These are phyloP conservation scores for Thalpophila matura DNA, from an alignment of 2,888 invertebrate genomes.

Conservation along the genomic window DNA sequence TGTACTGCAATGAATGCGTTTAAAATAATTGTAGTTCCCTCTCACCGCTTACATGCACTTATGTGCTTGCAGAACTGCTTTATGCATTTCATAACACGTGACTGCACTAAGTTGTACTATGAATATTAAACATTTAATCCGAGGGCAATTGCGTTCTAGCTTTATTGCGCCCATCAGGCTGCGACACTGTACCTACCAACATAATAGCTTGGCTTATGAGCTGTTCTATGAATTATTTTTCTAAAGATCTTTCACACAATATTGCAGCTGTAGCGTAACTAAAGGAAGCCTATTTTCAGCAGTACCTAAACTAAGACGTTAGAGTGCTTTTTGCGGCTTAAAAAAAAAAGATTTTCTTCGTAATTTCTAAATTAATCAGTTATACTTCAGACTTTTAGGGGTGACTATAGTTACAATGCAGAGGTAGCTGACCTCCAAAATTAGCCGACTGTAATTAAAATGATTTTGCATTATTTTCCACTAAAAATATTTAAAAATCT, in stretches of 20 bases:
- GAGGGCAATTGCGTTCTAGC: constrained; percentile 44
- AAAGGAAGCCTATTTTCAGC: neutral
- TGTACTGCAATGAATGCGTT: constrained; percentile 77
- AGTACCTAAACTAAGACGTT: constrained; percentile 1
- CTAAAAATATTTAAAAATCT: no score
- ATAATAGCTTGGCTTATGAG: constrained; percentile 23
- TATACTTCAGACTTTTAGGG: no score
- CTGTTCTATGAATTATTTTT: constrained; percentile 8
- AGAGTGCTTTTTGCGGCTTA: neutral
- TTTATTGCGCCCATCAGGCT: constrained; percentile 44
- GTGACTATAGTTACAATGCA: no score
- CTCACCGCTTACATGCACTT: constrained; percentile 46
- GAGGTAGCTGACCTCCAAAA: no score
- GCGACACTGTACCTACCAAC: constrained; percentile 25
- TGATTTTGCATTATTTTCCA: no score
- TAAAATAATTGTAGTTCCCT: constrained; percentile 74
- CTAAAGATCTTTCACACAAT: constrained; percentile 27
- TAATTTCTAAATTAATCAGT: no score
- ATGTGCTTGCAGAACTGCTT: constrained; percentile 41
- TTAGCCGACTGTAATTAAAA: no score
- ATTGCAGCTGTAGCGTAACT: neutral
- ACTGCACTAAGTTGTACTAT: constrained; percentile 35
- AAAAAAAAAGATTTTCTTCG: no score
- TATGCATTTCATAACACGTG: constrained; percentile 48
- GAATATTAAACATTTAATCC: constrained; percentile 50